A percentile compares a stretch with the other conserved stretches of the same genome.
Conservation (phyloP, 2,888 invertebrate genomes). For the Cheilosia urbana region DNA sequence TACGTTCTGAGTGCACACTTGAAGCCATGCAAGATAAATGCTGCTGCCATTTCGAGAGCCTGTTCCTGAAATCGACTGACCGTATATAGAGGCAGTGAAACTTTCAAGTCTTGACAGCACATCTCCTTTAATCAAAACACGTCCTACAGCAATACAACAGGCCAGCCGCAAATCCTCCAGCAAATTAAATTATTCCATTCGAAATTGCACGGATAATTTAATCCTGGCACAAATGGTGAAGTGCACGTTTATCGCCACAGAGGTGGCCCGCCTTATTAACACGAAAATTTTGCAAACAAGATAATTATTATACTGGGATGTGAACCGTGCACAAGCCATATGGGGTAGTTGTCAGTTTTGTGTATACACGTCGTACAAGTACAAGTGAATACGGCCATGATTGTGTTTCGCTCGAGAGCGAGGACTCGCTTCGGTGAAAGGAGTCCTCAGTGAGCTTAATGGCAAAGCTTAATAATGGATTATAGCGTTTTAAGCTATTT, state of each 20-base stretch:
- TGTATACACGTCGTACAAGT: not conserved
- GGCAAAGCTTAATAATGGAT: slow-evolving; percentile 63
- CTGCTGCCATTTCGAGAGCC: not conserved
- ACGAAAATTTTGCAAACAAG: slow-evolving; percentile 70
- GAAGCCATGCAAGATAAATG: not conserved
- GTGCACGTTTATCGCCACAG: slow-evolving; percentile 60
- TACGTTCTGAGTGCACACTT: slow-evolving; percentile 5
- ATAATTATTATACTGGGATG: slow-evolving; percentile 70
- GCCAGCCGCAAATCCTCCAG: slow-evolving; percentile 33
- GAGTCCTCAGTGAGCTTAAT: slow-evolving; percentile 49
- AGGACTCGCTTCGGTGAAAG: not conserved
- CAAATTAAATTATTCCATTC: slow-evolving; percentile 72
- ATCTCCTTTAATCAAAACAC: slow-evolving; percentile 27
- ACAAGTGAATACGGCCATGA: not conserved
- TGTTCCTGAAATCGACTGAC: slow-evolving; percentile 10
- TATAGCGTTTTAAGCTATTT: slow-evolving; percentile 68
- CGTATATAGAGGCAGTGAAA: not conserved
- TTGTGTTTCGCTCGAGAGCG: slow-evolving; percentile 9
- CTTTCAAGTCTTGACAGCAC: not conserved
- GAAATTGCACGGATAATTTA: slow-evolving; percentile 75
- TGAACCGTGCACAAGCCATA: slow-evolving; percentile 31
- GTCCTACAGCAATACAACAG: not conserved
- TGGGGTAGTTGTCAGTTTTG: slow-evolving; percentile 3
- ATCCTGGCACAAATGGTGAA: slow-evolving; percentile 68
- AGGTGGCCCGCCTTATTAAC: slow-evolving; percentile 67